Evolutionary conservation across 2,113 vertebrate genomes (phyloP), one percentile per base, ranked within the genome.

Genomic region (Gallinago jamesoni): DNA sequence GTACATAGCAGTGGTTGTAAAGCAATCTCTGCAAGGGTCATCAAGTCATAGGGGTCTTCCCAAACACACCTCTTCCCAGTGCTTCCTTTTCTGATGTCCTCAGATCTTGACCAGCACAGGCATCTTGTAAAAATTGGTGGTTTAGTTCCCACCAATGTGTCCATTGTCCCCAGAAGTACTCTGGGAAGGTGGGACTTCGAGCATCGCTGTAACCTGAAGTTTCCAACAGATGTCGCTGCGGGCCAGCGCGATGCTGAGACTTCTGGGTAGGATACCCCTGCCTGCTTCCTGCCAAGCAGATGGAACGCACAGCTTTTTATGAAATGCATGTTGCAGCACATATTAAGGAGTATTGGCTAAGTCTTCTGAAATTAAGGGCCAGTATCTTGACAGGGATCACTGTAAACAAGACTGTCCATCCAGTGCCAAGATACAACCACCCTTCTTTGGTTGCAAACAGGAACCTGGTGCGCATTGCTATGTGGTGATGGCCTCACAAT

Each of bases 161-260:
- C 31, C 1, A 0, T 39, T 70, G 47, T 67, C 14, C 24, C 12
- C 30, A 12, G 13, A 59, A 70, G 15, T 15, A 2, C 0, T 0
- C 41, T 1, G 4, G 19, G 10, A 14, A 15, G 7, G 10, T 30
- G 24, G 50, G 30, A 18, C 52, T 43, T n/a, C 3, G 35, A 14
- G 21, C 31, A 8, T 22, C 2, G 0, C 23, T 33, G 37, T 73
- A 12, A 8, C 23, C 39, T 3, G 3, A 4, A 7, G 33, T 6
- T 8, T 88, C 50, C 8, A 13, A 10, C 0, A 3, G 56, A 9
- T 62, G 41, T 74, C 2, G 2, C 69, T 74, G 85, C 0, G 0
- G 7, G 5, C 53, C 30, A 23, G 43, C 22, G 28, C n/a, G 13
- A 1, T 23, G 28, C 35, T 12, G 68, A 16, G 41, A 7, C 50